phyloP scores from a whole-genome alignment of 2,113 vertebrate species.

The Reinhardtius hippoglossoides region DNA sequence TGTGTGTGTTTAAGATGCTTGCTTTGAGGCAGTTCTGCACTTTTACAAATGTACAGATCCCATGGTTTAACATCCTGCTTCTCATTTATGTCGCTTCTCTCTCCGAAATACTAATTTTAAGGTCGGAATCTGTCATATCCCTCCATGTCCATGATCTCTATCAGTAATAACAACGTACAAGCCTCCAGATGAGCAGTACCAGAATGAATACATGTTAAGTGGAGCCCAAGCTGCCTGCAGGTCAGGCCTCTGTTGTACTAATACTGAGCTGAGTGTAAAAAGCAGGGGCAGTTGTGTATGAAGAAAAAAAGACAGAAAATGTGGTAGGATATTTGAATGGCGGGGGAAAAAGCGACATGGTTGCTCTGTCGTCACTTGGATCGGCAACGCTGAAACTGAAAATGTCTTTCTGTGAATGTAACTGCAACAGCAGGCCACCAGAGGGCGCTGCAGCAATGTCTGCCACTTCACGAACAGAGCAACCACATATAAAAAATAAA shows the following conservation, averaged over 20 bases:
- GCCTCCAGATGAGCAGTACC: conserved; percentile 38
- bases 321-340: not conserved
- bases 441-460: conserved; percentile 18
- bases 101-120: not conserved
- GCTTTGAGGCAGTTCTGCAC: conserved; percentile 53
- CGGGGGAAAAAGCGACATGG: not conserved
- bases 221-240: conserved; percentile 76
- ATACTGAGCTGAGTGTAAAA: conserved; percentile 23
- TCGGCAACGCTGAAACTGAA: not conserved
- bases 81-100: not conserved
- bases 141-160: conserved; percentile 15
- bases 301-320: not conserved
- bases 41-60: not conserved
- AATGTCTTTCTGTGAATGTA: not conserved
- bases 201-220: conserved; percentile 20
- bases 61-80: not conserved
- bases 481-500: not conserved
- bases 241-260: conserved; percentile 54
- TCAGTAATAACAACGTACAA: not conserved
- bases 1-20: conserved; percentile 30
- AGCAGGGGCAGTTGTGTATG: conserved; percentile 17
- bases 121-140: not conserved
- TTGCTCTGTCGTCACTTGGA: not conserved
- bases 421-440: conserved; percentile 21
- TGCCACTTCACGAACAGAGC: not conserved